Evolutionary conservation across 2,113 vertebrate genomes (phyloP).

Genomic region (Gymnorhina tibicen): DNA sequence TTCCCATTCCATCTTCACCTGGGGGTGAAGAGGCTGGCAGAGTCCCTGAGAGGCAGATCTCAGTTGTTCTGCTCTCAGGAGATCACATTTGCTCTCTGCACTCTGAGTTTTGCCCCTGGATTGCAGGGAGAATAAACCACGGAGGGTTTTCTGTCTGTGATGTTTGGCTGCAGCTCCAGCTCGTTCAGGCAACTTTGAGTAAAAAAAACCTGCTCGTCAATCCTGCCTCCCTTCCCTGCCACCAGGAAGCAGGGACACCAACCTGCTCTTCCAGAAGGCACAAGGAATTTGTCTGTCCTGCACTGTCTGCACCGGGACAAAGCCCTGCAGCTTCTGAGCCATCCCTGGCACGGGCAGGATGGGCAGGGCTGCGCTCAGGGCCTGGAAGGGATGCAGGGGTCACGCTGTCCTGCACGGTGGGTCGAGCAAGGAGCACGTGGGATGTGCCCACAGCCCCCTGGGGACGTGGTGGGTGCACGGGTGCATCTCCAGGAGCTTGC

Average conservation of each 20-base stretch:
- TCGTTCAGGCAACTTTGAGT: background rate
- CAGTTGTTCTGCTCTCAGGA: background rate
- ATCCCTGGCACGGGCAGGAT: background rate
- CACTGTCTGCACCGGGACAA: background rate
- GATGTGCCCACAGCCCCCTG: background rate
- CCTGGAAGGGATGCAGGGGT: background rate
- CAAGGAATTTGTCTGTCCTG: background rate
- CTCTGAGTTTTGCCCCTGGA: background rate
- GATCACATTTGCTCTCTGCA: background rate
- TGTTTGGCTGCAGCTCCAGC: background rate
- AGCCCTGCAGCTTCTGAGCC: background rate
- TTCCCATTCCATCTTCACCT: background rate
- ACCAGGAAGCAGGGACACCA: too few species aligned
- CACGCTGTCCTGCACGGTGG: accelerated
- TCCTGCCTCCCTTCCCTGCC: background rate
- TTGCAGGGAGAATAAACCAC: background rate
- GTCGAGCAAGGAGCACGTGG: background rate
- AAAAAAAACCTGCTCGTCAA: background rate
- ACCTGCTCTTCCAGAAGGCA: background rate
- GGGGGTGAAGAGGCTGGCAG: background rate
- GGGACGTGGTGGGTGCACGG: accelerated
- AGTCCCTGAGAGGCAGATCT: background rate
- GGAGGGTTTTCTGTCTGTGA: background rate
- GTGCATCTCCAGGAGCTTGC: background rate
- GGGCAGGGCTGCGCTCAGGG: background rate